Percentiles rank a stretch among this genome's conserved stretches.
Evolutionary conservation across 2,113 vertebrate genomes (phyloP).

Genomic region (Scolopax mira): DNA sequence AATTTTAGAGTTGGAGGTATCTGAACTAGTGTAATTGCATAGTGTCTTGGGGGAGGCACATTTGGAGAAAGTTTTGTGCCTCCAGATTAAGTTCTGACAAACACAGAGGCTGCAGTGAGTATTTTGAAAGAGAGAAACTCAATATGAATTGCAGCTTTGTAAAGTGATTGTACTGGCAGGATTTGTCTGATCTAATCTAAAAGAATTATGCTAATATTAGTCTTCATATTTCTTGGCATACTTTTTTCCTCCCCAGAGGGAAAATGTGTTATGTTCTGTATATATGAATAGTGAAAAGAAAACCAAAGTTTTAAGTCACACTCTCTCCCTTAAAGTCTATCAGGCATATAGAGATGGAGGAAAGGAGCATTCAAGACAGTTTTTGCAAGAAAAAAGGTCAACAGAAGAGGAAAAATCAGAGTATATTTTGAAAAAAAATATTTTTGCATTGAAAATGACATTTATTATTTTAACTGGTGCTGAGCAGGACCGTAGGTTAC

Average conservation of each 20-base stretch:
- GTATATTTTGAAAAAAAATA: neutral
- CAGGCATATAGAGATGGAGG: neutral
- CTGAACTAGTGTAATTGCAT: neutral
- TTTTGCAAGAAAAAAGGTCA: neutral
- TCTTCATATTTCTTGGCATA: neutral
- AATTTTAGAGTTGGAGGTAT: neutral
- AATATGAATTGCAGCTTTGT: neutral
- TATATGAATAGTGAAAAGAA: neutral
- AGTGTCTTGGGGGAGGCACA: neutral
- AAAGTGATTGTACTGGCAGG: neutral
- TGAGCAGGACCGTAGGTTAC: neutral
- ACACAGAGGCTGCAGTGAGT: neutral
- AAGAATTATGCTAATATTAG: neutral
- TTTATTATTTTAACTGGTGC: neutral
- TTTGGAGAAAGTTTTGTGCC: neutral
- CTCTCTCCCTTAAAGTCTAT: neutral
- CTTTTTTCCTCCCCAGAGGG: neutral
- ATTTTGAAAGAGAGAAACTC: neutral
- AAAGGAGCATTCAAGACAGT: neutral
- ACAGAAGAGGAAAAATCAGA: neutral
- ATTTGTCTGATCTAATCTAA: neutral
- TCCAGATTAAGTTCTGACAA: neutral
- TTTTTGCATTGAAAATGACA: neutral
- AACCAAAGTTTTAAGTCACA: neutral
- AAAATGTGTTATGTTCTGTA: neutral